Conservation (phyloP, 2,797 vertebrate genomes). For the Artibeus lituratus region DNA sequence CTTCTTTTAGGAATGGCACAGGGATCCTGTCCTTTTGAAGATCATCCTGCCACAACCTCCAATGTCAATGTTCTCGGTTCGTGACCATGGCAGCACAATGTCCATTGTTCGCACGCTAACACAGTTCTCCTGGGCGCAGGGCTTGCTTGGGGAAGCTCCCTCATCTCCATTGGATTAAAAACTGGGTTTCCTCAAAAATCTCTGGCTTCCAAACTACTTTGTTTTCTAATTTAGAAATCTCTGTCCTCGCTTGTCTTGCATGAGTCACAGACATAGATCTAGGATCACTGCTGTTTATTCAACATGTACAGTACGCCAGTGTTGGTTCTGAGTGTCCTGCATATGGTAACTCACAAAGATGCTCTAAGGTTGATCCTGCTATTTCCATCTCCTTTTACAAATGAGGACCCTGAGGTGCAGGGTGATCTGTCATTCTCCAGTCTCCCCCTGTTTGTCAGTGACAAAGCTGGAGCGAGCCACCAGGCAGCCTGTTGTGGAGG, state of each 20-base stretch:
- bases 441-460: too few species aligned
- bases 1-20: not conserved
- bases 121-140: not conserved
- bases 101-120: not conserved
- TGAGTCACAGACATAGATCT: not conserved
- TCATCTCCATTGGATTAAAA: not conserved
- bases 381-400: not conserved
- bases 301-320: accelerated
- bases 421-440: not conserved
- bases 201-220: not conserved
- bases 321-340: not conserved
- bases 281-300: not conserved
- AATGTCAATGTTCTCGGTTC: not conserved
- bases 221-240: not conserved
- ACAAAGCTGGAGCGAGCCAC: not conserved
- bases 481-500: not conserved
- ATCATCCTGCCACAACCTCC: not conserved
- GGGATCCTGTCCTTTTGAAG: not conserved
- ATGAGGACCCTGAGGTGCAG: too few species aligned
- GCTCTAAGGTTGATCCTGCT: not conserved
- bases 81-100: not conserved
- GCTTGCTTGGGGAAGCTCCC: not conserved
- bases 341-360: not conserved
- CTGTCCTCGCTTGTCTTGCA: not conserved
- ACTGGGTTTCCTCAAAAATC: not conserved